Evolutionary conservation across 2,888 invertebrate species (phyloP), one percentile per base, ranked within the genome.

Genomic region (Subacronicta megacephala): DNA sequence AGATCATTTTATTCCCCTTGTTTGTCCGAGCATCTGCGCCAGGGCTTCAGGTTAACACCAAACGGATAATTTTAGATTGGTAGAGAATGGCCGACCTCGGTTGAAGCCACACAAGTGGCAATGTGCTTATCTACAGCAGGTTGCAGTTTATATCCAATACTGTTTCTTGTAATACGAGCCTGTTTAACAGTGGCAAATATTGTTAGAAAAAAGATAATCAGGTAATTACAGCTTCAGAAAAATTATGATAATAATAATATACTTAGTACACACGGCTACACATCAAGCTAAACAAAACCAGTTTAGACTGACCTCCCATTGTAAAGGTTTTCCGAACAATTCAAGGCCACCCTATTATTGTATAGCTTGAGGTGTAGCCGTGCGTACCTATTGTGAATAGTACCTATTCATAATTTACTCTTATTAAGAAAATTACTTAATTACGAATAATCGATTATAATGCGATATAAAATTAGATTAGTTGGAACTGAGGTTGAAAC

Each of bases 41-140:
- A 77, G 72, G 78, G 82, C 78, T 78, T 78, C 78, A 68, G 64
- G 71, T 76, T 73, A 69, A 76, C 59, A 77, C 71, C 72, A 78
- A 78, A 78, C 68, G 62, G 70, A 74, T 85, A 83, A 87, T 80
- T 87, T 86, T 87, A 89, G 82, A 82, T 79, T 66, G 53, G 70
- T 51, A 64, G 72, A 79, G 77, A 75, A 60, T 60, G 37, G 66
- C 64, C 64, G 85, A 72, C 88, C 87, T 87, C 84, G 87, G 56
- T 47, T 18, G 90, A 90, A 90, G 88, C 90, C 90, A 68, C 69
- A 82, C 75, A 82, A 81, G 64, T 67, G 65, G 67, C 67, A 77
- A 80, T 78, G 80, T 82, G 73, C 70, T 80, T 77, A 75, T 66
- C 60, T 49, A 80, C 70, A 72, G 70, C 70, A 72, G 70, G 75